phyloP scores from a whole-genome alignment of 2,888 invertebrate species.

The Napeogenes sylphis region DNA sequence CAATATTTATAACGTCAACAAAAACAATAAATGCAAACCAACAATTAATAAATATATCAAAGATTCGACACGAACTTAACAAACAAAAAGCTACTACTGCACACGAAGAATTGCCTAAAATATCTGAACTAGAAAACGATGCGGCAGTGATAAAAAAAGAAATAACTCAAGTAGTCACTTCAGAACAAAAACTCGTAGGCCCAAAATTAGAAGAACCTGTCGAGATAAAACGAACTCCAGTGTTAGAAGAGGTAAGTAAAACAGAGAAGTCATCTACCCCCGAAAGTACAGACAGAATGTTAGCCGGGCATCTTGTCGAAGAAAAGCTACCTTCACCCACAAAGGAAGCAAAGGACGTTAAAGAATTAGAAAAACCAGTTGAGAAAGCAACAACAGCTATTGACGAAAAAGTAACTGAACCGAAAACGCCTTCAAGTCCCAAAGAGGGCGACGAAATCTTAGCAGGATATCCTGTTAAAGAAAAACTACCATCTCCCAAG shows the following conservation, averaged over 20 bases:
- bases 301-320: too few species aligned
- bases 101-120: neutral
- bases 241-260: too few species aligned
- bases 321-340: too few species aligned
- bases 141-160: constrained; percentile 21
- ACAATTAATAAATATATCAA: constrained; percentile 12
- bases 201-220: neutral
- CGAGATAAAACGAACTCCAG: neutral
- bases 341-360: too few species aligned
- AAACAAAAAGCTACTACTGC: neutral
- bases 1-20: constrained; percentile 23
- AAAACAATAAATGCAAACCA: constrained; percentile 11
- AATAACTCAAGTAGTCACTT: neutral
- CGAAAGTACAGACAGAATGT: neutral
- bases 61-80: constrained; percentile 16
- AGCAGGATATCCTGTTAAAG: constrained; percentile 13
- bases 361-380: too few species aligned
- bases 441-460: too few species aligned
- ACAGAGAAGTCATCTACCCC: neutral
- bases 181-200: too few species aligned
- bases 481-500: neutral
- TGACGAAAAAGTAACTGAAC: constrained; percentile 20
- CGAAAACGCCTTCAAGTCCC: too few species aligned
- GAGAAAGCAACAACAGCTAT: neutral
- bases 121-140: constrained; percentile 7